Evolutionary conservation across 2,113 vertebrate species (phyloP).

Genomic region (Elgaria multicarinata): DNA sequence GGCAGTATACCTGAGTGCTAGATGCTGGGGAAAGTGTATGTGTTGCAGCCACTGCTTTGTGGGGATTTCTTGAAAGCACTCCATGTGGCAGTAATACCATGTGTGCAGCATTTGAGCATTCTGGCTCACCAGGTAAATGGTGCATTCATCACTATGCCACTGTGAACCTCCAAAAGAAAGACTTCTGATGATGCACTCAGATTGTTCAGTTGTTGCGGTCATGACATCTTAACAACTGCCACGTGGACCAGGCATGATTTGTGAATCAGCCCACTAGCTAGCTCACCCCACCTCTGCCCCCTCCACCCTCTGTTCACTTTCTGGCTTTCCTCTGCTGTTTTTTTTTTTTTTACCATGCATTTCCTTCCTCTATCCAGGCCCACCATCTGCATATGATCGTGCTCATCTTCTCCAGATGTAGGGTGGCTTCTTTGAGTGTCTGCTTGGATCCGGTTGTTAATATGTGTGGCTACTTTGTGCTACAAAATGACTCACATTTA

Average conservation of each 20-base stretch:
- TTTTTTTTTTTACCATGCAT: not conserved
- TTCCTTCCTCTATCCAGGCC: not conserved
- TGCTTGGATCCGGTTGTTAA: not conserved
- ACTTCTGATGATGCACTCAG: not conserved
- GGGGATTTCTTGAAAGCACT: not conserved
- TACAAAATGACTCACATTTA: not conserved
- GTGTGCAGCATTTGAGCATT: not conserved
- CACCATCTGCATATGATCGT: not conserved
- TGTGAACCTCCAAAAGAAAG: not conserved
- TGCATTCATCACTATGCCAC: not conserved
- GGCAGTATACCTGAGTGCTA: not conserved
- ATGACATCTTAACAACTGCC: not conserved
- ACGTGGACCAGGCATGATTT: not conserved
- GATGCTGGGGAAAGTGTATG: not conserved
- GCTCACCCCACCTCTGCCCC: not conserved
- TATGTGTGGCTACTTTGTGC: accelerated
- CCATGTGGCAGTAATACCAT: not conserved
- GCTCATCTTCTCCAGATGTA: accelerated
- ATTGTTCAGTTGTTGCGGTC: not conserved
- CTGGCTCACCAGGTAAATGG: not conserved
- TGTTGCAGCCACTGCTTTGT: not conserved
- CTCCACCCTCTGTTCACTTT: not conserved
- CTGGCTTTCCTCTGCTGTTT: not conserved
- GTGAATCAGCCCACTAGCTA: not conserved
- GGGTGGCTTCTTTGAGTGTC: not conserved